Evolutionary conservation across 2,797 vertebrate species (phyloP).

Genomic region (Cossypha niveicapilla): DNA sequence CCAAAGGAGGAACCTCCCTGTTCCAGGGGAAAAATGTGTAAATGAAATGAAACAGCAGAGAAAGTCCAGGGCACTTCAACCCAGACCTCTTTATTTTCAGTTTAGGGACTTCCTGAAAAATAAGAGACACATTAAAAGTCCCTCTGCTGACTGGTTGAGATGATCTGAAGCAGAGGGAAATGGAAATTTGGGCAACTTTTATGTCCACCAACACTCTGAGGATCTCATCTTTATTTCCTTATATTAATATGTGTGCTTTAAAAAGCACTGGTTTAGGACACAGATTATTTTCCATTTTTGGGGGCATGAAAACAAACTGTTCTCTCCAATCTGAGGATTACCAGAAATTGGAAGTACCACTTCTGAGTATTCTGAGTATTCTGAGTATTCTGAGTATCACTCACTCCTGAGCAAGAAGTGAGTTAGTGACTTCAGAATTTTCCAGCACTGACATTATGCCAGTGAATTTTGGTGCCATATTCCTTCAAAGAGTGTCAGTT

Average conservation of each 20-base stretch:
- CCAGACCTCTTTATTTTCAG: not conserved
- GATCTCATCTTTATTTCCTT: not conserved
- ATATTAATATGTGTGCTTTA: not conserved
- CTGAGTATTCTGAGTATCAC: too few species aligned
- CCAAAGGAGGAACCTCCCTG: not conserved
- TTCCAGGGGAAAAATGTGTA: not conserved
- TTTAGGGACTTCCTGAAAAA: not conserved
- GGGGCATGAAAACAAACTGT: not conserved
- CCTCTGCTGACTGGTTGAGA: fast-evolving
- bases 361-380: too few species aligned
- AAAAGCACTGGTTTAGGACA: not conserved
- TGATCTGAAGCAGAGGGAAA: not conserved
- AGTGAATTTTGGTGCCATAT: not conserved
- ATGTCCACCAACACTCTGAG: not conserved
- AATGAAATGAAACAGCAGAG: too few species aligned
- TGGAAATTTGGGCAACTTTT: not conserved
- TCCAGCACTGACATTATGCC: not conserved
- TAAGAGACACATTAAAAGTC: not conserved
- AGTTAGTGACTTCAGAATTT: too few species aligned
- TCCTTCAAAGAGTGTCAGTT: not conserved
- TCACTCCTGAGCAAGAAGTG: not conserved
- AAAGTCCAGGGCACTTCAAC: fast-evolving
- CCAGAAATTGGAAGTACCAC: fast-evolving
- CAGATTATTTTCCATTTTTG: not conserved
- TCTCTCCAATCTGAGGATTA: not conserved